Base-by-base conservation (phyloP, 2,797 vertebrate genomes). In the Anguilla megastoma region DNA sequence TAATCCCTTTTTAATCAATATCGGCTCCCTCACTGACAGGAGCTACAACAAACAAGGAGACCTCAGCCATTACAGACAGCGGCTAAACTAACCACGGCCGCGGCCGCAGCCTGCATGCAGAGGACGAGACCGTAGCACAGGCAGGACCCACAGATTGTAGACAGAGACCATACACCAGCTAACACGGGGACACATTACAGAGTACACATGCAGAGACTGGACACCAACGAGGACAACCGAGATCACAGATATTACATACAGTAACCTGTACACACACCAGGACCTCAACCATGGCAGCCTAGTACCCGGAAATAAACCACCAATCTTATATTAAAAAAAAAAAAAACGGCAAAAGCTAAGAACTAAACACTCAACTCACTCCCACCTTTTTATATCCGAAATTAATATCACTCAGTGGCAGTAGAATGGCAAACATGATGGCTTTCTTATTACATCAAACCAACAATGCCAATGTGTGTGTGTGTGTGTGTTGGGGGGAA, bases 1-100 rank as follows among this genome's bases (percentile, higher is more conserved):
- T 88, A 88, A 88, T 85, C 87, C 87, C 84, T 88, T 85, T 85
- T 88, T 85, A 88, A 88, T 88, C 87, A 88, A 79, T 84, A 85
- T 52, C 30, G 66, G 69, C 76, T 87, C 84, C 33, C 69, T 69
- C 69, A 85, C 87, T 79, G 84, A 66, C 66, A 88, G 52, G 63
- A 80, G 84, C 87, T 76, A 45, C 45, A 50, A 24, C 76, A 80
- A 80, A 80, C 76, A n/a, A 30, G 76, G 41, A 80, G 4, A 48
- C 74, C 74, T 4, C 30, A 41, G 74, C 74, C 76, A 80, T 50
- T 80, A 80, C 76, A 80, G 30, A 48, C 76, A 48, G 1, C 41
- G 14, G 45, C 33, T 79, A 79, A 6, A 48, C 18, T 80, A 80
- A 80, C 41, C 41, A 80, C 4, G 6, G 24, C 74, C 36, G 18